Evolutionary conservation across 1,140 invertebrate genomes (phyloP), one percentile per base, ranked within the genome.

Genomic region (Diorhabda carinulata): DNA sequence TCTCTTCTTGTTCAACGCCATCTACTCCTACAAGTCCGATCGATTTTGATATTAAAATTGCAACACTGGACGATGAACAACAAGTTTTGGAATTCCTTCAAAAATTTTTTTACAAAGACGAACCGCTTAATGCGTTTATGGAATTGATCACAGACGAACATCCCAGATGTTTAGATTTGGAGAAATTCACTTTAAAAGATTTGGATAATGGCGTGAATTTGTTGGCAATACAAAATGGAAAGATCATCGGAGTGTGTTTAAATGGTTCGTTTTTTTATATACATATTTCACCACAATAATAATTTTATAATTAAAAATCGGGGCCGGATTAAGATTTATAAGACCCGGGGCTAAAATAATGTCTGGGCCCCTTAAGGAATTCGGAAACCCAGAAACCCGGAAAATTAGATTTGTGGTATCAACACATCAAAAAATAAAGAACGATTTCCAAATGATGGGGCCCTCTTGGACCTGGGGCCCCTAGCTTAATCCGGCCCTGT

Each of bases 51-150:
- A 67, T 67, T 52, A 59, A 58, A 60, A 45, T 67, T 10, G 65
- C 65, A 3, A 45, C 57, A 25, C 52, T 57, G 4, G 58, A 64
- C 6, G 63, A 64, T 0, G 42, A 6, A 42, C 44, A 64, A 56
- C 44, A 10, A 25, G 63, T 64, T 64, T 40, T 77, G 3, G 67
- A 73, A n/a, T 77, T 78, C 57, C 66, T 80, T 10, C 65, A 76
- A 56, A 67, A 57, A n/a, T 88, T 86, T 76, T 91, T 91, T 83
- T 91, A 91, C 82, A 83, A 84, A n/a, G 89, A 91, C 68, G 90
- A 91, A 73, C 90, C 90, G 0, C 80, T 91, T n/a, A 91, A 91
- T 78, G 78, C 87, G 2, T 83, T 80, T 47, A 83, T 91, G 10
- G 78, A 85, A 52, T 78, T 91, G 0, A 82, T 91, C 68, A 86